These are phyloP conservation scores for Congeria kusceri DNA, from an alignment of 2,888 invertebrate genomes.

Conservation along the genomic window DNA sequence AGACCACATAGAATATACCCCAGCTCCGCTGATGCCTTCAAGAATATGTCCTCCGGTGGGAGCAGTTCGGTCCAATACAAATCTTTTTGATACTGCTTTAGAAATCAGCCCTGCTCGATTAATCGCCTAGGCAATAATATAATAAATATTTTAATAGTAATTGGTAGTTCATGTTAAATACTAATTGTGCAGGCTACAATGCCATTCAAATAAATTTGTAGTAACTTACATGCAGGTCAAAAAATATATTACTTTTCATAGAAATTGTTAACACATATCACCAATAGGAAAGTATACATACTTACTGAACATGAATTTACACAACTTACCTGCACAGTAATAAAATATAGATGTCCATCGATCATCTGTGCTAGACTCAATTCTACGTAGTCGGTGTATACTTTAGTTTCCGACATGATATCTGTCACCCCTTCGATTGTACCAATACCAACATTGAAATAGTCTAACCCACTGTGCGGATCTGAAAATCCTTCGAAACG, in stretches of 20 bases:
- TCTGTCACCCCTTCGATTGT: background rate
- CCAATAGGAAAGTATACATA: too few species aligned
- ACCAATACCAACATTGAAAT: slow-evolving; percentile 22
- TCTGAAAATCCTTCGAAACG: slow-evolving; percentile 54
- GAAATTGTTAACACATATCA: too few species aligned
- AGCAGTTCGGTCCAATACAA: slow-evolving; percentile 32
- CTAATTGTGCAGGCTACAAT: too few species aligned
- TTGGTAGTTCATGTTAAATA: too few species aligned
- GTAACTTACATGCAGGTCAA: too few species aligned
- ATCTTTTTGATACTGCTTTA: background rate
- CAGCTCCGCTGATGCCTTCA: slow-evolving; percentile 12
- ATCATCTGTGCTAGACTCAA: background rate
- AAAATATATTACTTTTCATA: too few species aligned
- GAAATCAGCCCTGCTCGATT: slow-evolving; percentile 41
- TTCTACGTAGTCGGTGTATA: background rate
- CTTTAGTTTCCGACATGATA: background rate
- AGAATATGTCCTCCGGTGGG: slow-evolving; percentile 49
- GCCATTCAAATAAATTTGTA: too few species aligned
- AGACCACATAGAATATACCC: too few species aligned
- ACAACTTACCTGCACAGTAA: slow-evolving; percentile 14
- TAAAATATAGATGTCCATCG: slow-evolving; percentile 24
- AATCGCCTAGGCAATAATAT: slow-evolving; percentile 25
- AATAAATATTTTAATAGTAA: too few species aligned
- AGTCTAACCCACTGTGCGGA: slow-evolving; percentile 28
- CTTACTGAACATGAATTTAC: too few species aligned